These are phyloP conservation scores for Herminia tarsipennalis DNA, from an alignment of 2,888 invertebrate genomes.

Conservation along the genomic window DNA sequence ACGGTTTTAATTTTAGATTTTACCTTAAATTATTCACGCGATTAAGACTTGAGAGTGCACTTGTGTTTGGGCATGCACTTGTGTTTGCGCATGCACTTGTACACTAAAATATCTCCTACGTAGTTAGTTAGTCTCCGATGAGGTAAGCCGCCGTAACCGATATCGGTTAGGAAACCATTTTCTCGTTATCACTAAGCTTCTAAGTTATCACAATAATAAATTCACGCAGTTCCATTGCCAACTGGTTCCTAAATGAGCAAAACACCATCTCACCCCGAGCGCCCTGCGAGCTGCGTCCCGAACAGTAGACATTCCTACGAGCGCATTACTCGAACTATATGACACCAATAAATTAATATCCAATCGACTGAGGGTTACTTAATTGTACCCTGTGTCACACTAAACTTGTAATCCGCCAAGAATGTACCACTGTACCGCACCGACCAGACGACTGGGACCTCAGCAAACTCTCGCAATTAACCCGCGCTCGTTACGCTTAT, in stretches of 20 bases:
- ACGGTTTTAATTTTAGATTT: no score
- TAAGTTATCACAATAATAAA: no score
- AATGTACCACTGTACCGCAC: constrained; percentile 48
- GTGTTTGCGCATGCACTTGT: no score
- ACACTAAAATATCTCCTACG: no score
- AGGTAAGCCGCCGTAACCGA: no score
- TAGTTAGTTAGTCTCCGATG: no score
- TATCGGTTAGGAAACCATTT: no score
- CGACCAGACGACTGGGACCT: constrained; percentile 31
- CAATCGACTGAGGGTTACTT: constrained; percentile 66
- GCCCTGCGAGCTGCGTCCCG: constrained; percentile 10
- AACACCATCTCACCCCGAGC: constrained; percentile 8
- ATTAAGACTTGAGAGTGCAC: no score
- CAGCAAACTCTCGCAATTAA: constrained; percentile 10
- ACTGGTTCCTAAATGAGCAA: constrained; percentile 20
- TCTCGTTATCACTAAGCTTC: no score
- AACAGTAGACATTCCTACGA: constrained; percentile 30
- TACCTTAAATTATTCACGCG: no score
- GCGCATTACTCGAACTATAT: constrained; percentile 41
- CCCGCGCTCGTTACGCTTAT: constrained; percentile 3
- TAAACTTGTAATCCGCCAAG: constrained; percentile 64
- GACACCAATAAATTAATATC: constrained; percentile 69
- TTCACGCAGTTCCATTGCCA: not conserved
- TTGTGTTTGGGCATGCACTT: no score
- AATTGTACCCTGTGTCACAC: constrained; percentile 60